Evolutionary conservation across 2,113 vertebrate species (phyloP).

Genomic region (Loxodonta africana): DNA sequence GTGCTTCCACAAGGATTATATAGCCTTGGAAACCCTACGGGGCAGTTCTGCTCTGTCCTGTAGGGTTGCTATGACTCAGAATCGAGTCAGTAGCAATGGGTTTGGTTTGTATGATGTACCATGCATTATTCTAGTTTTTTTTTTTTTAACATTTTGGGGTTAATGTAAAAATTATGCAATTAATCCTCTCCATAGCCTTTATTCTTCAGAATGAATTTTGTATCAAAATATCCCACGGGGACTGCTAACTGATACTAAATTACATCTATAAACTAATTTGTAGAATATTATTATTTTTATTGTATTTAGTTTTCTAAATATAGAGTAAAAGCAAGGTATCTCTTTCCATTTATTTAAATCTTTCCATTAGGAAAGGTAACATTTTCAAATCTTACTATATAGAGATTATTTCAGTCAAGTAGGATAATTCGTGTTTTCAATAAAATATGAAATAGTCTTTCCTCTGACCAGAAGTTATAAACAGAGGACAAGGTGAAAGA

Average conservation of each 20-base stretch:
- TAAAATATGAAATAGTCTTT: conserved; percentile 22
- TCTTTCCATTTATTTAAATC: not conserved
- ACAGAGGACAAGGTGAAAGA: not conserved
- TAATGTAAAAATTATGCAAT: not conserved
- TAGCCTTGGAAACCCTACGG: no score
- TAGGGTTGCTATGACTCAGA: no score
- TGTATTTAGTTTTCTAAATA: not conserved
- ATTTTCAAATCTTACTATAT: not conserved
- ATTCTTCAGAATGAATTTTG: not conserved
- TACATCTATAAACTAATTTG: not conserved
- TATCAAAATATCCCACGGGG: not conserved
- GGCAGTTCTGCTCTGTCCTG: no score
- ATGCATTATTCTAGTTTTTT: no score
- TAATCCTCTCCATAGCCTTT: not conserved
- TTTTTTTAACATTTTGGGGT: not conserved
- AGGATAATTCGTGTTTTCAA: not conserved
- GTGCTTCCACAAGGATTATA: no score
- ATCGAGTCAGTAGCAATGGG: no score
- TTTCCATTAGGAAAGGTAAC: not conserved
- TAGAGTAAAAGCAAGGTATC: not conserved
- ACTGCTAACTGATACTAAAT: not conserved
- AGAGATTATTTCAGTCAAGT: conserved; percentile 16
- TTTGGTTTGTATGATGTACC: no score
- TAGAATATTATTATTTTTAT: not conserved
- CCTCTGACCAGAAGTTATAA: not conserved